Conservation (phyloP, 2,113 vertebrate species). For the Rutilus rutilus region DNA sequence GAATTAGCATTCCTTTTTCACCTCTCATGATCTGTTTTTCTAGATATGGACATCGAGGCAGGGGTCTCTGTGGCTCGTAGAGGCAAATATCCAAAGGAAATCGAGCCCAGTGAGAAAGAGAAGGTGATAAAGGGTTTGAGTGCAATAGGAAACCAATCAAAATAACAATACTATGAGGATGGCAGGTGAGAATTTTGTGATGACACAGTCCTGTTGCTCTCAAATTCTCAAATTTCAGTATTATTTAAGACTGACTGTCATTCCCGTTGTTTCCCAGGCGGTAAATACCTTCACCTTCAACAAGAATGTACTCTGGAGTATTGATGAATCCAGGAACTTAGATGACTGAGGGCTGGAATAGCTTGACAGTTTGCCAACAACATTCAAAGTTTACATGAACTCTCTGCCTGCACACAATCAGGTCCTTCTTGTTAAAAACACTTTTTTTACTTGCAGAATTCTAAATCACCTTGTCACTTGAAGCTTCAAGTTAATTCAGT, state of each 20-base stretch:
- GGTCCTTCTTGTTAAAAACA: background rate
- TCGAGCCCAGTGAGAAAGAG: constrained; percentile 17
- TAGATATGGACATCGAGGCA: background rate
- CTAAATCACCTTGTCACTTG: background rate
- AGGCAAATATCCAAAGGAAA: constrained; percentile 25
- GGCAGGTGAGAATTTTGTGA: constrained; percentile 43
- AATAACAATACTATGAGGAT: constrained; percentile 33
- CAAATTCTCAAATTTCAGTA: constrained; percentile 38
- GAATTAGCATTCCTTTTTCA: background rate
- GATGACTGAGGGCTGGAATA: constrained; percentile 7
- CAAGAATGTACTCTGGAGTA: constrained; percentile 31
- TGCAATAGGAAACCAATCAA: constrained; percentile 47
- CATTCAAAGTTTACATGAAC: background rate
- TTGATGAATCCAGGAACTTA: background rate
- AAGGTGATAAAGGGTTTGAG: constrained; percentile 9
- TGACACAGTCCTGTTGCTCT: constrained; percentile 39
- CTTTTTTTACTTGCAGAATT: background rate
- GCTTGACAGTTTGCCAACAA: background rate
- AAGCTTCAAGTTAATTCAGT: background rate
- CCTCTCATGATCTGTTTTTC: background rate
- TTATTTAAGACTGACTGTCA: constrained; percentile 21
- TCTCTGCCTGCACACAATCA: background rate
- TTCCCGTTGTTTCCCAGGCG: constrained; percentile 9
- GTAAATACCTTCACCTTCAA: constrained; percentile 5
- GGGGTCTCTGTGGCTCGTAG: constrained; percentile 8